Evolutionary conservation across 1,140 invertebrate genomes (phyloP).

Genomic region (Habropoda laboriosa): DNA sequence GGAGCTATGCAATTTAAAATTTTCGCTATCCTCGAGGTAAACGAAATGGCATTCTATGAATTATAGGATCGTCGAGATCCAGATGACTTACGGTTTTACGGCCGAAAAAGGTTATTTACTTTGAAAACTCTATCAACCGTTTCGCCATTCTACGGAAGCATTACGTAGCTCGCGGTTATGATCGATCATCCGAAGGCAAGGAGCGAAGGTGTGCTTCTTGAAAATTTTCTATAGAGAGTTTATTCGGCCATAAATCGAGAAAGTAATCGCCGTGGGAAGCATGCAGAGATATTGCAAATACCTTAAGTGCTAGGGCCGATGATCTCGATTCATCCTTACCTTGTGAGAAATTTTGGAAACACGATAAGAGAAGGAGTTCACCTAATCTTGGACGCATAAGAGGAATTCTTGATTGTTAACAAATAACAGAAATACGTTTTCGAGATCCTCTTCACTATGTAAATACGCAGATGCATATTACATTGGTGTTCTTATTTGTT

Average conservation of each 20-base stretch:
- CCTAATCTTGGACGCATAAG: neutral
- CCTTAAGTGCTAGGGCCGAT: neutral
- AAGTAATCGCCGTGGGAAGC: conserved; percentile 35
- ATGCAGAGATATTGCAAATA: conserved; percentile 23
- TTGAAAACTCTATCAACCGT: conserved; percentile 13
- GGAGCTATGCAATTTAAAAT: neutral
- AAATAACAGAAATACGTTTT: neutral
- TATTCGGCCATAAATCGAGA: conserved; percentile 38
- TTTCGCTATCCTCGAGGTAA: neutral
- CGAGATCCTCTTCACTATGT: no score
- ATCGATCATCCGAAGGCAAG: conserved; percentile 21
- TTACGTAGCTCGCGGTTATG: conserved; percentile 29
- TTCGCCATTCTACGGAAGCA: conserved; percentile 14
- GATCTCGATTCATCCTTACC: neutral
- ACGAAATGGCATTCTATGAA: neutral
- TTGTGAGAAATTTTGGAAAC: conserved; percentile 1
- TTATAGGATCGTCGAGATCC: neutral
- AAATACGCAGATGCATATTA: no score
- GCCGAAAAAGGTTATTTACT: conserved; percentile 15
- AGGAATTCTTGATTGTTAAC: neutral
- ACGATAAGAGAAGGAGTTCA: neutral
- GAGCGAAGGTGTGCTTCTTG: neutral
- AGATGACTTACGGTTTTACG: neutral
- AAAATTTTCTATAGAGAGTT: conserved; percentile 42
- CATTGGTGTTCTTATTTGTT: no score